These are phyloP conservation scores for Aldabrachelys gigantea DNA, from an alignment of 2,113 vertebrate species.

Conservation along the genomic window DNA sequence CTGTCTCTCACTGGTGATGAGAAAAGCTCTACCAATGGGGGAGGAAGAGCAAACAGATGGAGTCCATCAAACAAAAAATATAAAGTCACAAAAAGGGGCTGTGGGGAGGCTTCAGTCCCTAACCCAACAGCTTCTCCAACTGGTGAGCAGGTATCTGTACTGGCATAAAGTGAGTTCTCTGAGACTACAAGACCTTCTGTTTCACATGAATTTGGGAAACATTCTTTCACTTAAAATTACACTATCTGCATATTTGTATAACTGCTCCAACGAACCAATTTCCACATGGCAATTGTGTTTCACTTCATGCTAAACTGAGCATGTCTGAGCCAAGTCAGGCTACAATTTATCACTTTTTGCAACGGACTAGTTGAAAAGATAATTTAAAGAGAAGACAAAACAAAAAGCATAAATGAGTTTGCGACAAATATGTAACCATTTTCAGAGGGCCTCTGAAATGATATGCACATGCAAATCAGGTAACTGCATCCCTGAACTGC, in stretches of 20 bases:
- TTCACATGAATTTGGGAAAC: background rate
- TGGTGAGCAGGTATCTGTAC: background rate
- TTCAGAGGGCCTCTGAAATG: background rate
- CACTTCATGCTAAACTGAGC: background rate
- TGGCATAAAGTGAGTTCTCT: background rate
- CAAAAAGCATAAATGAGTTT: background rate
- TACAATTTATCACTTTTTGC: background rate
- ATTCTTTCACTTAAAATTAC: background rate
- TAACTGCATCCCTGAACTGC: background rate
- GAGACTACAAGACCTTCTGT: background rate
- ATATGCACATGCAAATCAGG: background rate
- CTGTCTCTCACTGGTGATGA: background rate
- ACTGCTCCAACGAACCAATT: background rate
- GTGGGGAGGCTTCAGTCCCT: background rate
- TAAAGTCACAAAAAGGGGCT: background rate
- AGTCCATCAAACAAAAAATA: background rate
- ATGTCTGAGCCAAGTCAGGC: background rate
- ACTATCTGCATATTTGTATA: background rate
- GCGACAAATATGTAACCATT: background rate
- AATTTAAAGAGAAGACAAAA: background rate
- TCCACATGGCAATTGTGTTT: background rate
- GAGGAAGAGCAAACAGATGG: background rate
- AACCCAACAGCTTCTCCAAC: background rate
- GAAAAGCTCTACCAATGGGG: background rate
- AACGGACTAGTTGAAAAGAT: constrained; percentile 6